Conservation (phyloP, 2,113 vertebrate genomes). For the Irena cyanogastra region DNA sequence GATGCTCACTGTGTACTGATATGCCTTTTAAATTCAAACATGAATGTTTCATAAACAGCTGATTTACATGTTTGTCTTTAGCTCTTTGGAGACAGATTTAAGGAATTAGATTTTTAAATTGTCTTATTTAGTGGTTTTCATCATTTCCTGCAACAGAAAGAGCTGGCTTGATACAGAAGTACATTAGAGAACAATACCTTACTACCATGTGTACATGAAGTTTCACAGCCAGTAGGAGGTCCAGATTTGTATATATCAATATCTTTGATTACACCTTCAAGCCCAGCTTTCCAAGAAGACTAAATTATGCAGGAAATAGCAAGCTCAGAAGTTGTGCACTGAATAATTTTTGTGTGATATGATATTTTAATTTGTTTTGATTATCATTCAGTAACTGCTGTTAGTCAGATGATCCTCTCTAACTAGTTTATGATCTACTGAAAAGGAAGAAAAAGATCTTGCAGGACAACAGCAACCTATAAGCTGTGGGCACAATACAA, state of each 20-base stretch:
- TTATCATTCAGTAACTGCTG: background rate
- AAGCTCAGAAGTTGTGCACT: background rate
- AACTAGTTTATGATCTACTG: background rate
- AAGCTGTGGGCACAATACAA: background rate
- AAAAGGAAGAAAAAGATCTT: background rate
- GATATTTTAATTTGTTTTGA: background rate
- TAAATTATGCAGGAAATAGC: background rate
- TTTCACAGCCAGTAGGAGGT: background rate
- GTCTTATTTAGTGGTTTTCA: conserved; percentile 38
- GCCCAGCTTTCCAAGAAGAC: background rate
- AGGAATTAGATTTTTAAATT: conserved; percentile 44
- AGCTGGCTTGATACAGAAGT: background rate
- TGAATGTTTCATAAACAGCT: conserved; percentile 62
- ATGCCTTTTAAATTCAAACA: conserved; percentile 53
- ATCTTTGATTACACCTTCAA: background rate
- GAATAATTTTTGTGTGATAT: background rate
- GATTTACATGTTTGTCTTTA: conserved; percentile 63
- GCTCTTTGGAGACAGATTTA: conserved; percentile 53
- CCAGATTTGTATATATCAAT: background rate
- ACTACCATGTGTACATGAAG: background rate
- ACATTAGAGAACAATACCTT: background rate
- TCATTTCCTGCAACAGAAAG: conserved; percentile 13
- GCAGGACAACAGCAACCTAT: background rate
- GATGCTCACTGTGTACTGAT: conserved; percentile 48
- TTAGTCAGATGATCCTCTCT: background rate